Conservation (phyloP, 2,888 invertebrate species). For the Girardia tigrina region DNA sequence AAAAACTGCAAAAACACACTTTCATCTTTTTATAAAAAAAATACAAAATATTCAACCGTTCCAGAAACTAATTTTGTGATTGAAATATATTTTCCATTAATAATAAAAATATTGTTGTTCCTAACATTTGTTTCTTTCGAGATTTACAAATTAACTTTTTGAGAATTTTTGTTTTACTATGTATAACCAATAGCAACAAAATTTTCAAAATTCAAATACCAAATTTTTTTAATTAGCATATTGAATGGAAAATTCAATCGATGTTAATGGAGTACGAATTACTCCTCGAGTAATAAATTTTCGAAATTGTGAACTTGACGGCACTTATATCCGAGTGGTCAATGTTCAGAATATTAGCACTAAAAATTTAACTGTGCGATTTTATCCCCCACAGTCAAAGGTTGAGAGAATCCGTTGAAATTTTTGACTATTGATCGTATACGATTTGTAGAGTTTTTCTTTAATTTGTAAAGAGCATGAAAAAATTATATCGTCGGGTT, state of each 20-base stretch:
- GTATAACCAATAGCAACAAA: background rate
- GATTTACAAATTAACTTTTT: too few species aligned
- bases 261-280: conserved; percentile 45
- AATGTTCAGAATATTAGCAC: conserved; percentile 47
- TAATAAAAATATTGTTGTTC: too few species aligned
- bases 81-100: too few species aligned
- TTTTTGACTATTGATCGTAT: background rate
- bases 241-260: conserved; percentile 38
- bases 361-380: conserved; percentile 44
- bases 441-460: conserved; percentile 42
- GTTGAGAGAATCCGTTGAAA: conserved; percentile 38
- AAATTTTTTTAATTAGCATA: background rate
- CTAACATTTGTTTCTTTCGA: too few species aligned
- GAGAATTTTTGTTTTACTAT: background rate
- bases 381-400: conserved; percentile 46
- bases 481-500: conserved; percentile 46
- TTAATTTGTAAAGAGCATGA: conserved; percentile 47
- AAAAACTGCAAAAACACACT: too few species aligned
- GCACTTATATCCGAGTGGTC: conserved; percentile 41
- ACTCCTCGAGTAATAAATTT: conserved; percentile 45
- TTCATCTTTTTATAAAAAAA: too few species aligned
- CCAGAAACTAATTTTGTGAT: too few species aligned
- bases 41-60: too few species aligned
- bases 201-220: background rate
- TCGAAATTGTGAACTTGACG: conserved; percentile 43